Conservation (phyloP, 92 coral and sea anemone genomes). For the Phenganax subtilis region DNA sequence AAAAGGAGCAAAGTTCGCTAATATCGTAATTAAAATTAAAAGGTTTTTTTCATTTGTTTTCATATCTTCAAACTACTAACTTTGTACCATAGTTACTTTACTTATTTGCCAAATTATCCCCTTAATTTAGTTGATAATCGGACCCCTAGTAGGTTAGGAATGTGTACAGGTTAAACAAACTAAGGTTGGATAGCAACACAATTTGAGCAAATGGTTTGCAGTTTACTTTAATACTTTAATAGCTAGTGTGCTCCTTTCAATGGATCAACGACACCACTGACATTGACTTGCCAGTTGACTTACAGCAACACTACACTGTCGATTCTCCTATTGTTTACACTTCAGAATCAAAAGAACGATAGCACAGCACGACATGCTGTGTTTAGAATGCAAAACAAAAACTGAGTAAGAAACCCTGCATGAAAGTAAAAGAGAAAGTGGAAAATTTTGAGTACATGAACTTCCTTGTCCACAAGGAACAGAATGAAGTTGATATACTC, state of each 20-base stretch:
- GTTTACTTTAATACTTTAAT: neutral
- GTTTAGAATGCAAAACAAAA: constrained; percentile 8
- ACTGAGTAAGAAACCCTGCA: neutral
- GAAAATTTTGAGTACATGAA: neutral
- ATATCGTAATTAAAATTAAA: too few relatives aligned
- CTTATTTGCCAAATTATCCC: too few relatives aligned
- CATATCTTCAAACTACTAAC: too few relatives aligned
- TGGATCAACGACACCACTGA: neutral
- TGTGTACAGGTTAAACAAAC: neutral
- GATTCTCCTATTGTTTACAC: neutral
- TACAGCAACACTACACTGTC: too few relatives aligned
- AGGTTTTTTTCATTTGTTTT: neutral
- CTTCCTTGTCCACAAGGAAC: constrained; percentile 6
- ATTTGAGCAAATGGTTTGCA: neutral
- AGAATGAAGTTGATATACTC: neutral
- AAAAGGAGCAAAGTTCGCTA: too few relatives aligned
- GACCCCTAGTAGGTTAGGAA: constrained; percentile 1
- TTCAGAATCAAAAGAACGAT: neutral
- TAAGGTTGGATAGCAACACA: neutral
- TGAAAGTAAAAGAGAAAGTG: neutral
- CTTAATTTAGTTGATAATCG: neutral
- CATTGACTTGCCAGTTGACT: too few relatives aligned
- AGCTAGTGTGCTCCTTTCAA: neutral
- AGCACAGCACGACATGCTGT: constrained; percentile 3
- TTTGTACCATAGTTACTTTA: too few relatives aligned